phyloP scores from a whole-genome alignment of 2,888 invertebrate genomes.

The Craniophora ligustri region DNA sequence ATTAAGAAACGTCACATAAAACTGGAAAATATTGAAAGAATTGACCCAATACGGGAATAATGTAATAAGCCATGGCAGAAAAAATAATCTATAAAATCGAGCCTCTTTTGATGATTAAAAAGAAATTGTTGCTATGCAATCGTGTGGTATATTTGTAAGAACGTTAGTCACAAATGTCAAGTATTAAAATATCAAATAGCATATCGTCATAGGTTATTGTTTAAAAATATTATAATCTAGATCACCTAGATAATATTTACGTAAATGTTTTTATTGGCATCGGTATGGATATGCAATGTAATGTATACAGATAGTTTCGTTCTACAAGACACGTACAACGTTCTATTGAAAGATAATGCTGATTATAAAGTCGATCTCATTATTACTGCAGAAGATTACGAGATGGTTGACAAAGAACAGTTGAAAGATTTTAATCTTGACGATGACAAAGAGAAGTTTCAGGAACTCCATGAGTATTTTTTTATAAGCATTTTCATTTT shows the following conservation, averaged over 20 bases:
- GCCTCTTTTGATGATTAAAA: too few species aligned
- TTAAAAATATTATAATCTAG: neutral
- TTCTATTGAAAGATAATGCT: conserved; percentile 55
- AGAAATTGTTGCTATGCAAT: conserved; percentile 5
- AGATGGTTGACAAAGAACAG: conserved; percentile 55
- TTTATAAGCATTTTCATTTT: too few species aligned
- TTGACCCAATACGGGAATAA: too few species aligned
- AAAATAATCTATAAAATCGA: neutral
- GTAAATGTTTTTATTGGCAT: conserved; percentile 40
- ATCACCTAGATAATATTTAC: neutral
- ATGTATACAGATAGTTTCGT: conserved; percentile 35
- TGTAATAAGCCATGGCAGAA: too few species aligned
- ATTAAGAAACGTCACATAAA: neutral
- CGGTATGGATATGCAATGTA: conserved; percentile 45
- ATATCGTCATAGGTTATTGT: neutral
- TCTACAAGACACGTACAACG: conserved; percentile 53
- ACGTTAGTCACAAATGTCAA: conserved; percentile 12
- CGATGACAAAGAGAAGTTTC: conserved; percentile 42
- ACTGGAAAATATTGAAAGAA: neutral
- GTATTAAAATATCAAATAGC: neutral
- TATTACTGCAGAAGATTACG: conserved; percentile 64
- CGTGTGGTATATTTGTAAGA: neutral
- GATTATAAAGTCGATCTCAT: conserved; percentile 64
- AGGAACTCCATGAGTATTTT: conserved; percentile 56
- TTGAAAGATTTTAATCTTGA: conserved; percentile 41